These are phyloP conservation scores for Odontomachus brunneus DNA, from an alignment of 1,140 invertebrate species.

Conservation along the genomic window DNA sequence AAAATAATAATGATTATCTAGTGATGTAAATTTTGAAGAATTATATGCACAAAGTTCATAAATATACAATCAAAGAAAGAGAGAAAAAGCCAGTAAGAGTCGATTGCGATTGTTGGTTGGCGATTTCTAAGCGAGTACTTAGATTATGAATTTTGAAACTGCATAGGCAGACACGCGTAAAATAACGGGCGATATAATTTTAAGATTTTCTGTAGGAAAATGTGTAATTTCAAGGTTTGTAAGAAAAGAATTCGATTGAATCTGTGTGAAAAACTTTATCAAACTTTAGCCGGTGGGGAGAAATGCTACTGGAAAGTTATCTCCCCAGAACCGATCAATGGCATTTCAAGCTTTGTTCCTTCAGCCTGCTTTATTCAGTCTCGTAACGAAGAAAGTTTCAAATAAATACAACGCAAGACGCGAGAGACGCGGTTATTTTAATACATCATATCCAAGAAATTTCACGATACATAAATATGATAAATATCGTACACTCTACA, in stretches of 20 bases:
- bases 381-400: conserved; percentile 25
- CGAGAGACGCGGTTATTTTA: neutral
- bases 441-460: conserved; percentile 5
- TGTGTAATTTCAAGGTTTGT: conserved; percentile 33
- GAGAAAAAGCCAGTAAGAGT: no score
- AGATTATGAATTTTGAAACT: neutral
- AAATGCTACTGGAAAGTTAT: conserved; percentile 57
- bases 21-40: no score
- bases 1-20: neutral
- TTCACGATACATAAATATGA: neutral
- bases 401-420: conserved; percentile 18
- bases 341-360: conserved; percentile 33
- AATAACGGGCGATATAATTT: neutral
- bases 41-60: no score
- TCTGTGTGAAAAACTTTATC: conserved; percentile 35
- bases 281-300: conserved; percentile 30
- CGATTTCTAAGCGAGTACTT: no score
- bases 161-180: neutral
- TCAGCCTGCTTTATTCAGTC: conserved; percentile 18
- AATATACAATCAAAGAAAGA: no score
- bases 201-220: neutral
- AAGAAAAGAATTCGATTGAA: conserved; percentile 26
- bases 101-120: no score
- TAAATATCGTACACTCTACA: neutral
- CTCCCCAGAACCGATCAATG: conserved; percentile 52